Base-by-base conservation (phyloP, 2,888 invertebrate species). In the Branchipolynoe longqiensis region DNA sequence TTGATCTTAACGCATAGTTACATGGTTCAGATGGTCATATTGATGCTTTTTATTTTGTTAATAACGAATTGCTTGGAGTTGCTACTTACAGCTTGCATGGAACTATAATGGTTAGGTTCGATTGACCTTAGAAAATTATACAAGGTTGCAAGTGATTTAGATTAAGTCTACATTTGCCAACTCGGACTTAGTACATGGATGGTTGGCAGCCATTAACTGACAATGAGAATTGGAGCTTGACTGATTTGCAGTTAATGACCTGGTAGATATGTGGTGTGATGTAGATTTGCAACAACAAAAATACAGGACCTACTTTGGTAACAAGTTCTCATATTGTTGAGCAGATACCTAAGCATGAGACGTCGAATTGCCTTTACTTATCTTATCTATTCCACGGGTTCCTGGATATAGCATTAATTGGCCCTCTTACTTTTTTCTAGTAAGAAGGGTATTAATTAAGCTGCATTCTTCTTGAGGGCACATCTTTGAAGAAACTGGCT, bases 351-450 rank as follows among this genome's bases (percentile, higher is more conserved):
- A 69, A 4, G 69, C 69, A 69, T 8, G 69, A 36, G 14, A 36
- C 36, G 69, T 69, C 69, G 69, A 69, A 69, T 69, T 38, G n/a
- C 69, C 69, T 36, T 33, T 69, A 38, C 69, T 69, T 69, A 33
- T 14, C 64, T 58, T 58, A 58, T n/a, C 58, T 58, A 58, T n/a
- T n/a, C n/a, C 4, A n/a, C n/a, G n/a, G 12, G n/a, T 58, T 58
- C 4, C n/a, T 58, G 4, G 12, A n/a, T n/a, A 58, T 62, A 28
- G 31, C 62, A 25, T 31, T 62, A 28, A 62, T 18, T n/a, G 31
- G 14, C 62, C 25, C 25, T 62, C 36, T 14, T 69, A 36, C 22
- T 14, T 14, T 36, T 36, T 36, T 69, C 18, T 69, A 58, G 14
- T 36, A 38, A 64, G 14, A n/a, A 69, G 18, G 69, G 69, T 0